phyloP scores from a whole-genome alignment of 2,888 invertebrate genomes.

The Trilocha varians region DNA sequence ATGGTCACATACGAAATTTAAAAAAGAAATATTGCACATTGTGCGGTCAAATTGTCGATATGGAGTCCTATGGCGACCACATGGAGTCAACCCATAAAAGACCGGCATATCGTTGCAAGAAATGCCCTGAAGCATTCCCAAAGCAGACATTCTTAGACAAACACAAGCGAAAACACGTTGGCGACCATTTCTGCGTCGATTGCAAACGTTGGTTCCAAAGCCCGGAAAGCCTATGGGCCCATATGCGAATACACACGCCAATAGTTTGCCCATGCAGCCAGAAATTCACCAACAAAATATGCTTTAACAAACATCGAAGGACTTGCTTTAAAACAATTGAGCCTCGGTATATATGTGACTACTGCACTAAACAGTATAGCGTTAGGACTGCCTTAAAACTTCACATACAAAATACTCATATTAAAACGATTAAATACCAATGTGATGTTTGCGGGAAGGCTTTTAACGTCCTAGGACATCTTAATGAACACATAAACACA shows the following conservation, averaged over 20 bases:
- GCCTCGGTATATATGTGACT: slow-evolving; percentile 29
- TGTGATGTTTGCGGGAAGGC: slow-evolving; percentile 39
- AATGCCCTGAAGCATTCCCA: slow-evolving; percentile 24
- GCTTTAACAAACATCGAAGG: slow-evolving; percentile 25
- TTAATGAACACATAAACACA: slow-evolving; percentile 32
- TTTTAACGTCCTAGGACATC: slow-evolving; percentile 21
- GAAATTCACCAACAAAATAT: slow-evolving; percentile 26
- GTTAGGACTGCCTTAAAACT: slow-evolving; percentile 20
- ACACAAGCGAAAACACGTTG: slow-evolving; percentile 18
- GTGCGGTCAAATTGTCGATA: slow-evolving; percentile 23
- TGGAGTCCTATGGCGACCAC: slow-evolving; percentile 18
- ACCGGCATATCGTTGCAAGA: slow-evolving; percentile 18
- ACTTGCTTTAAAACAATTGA: slow-evolving; percentile 14
- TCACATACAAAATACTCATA: slow-evolving; percentile 29
- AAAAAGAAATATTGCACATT: slow-evolving; percentile 25
- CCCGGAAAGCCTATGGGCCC: slow-evolving; percentile 16
- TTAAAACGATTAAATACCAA: slow-evolving; percentile 17
- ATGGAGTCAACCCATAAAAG: slow-evolving; percentile 17
- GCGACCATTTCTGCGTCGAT: slow-evolving; percentile 22
- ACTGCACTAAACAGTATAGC: slow-evolving; percentile 27
- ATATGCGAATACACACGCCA: slow-evolving; percentile 24
- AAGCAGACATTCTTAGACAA: slow-evolving; percentile 2
- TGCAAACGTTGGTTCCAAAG: slow-evolving; percentile 27
- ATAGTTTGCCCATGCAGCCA: slow-evolving; percentile 25
- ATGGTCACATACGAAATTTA: slow-evolving; percentile 26